Evolutionary conservation across 2,797 vertebrate species (phyloP).

Genomic region (Sparus aurata): DNA sequence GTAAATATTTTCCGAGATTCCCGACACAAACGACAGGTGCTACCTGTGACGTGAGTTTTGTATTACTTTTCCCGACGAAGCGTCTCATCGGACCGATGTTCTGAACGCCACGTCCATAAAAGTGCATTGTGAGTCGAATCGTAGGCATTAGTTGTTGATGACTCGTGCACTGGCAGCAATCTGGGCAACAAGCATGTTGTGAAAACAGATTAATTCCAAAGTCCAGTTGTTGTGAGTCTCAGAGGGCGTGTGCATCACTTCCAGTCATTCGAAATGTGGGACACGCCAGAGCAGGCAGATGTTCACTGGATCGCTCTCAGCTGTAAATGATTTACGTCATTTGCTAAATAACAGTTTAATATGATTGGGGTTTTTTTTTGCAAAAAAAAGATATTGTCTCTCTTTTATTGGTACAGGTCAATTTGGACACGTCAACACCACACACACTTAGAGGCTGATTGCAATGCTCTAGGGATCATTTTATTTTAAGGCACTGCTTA

Average conservation of each 20-base stretch:
- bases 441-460: neutral
- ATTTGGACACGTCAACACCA: neutral
- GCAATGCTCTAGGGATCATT: neutral
- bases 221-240: conserved; percentile 44
- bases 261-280: conserved; percentile 65
- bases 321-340: conserved; percentile 36
- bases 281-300: conserved; percentile 64
- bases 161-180: conserved; percentile 40
- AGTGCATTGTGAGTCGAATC: conserved; percentile 18
- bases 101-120: conserved; percentile 42
- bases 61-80: conserved; percentile 14
- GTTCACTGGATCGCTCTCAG: conserved; percentile 49
- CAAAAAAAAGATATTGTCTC: neutral
- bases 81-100: neutral
- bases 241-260: conserved; percentile 71
- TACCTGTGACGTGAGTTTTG: conserved; percentile 33
- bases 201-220: conserved; percentile 57
- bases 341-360: conserved; percentile 17
- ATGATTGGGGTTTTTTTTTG: neutral
- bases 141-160: conserved; percentile 25
- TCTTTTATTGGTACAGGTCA: neutral
- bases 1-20: conserved; percentile 27
- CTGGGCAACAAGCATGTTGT: conserved; percentile 51
- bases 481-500: neutral
- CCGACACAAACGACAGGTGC: conserved; percentile 34